Evolutionary conservation across 2,888 invertebrate genomes (phyloP).

Genomic region (Drosophila prolongata): DNA sequence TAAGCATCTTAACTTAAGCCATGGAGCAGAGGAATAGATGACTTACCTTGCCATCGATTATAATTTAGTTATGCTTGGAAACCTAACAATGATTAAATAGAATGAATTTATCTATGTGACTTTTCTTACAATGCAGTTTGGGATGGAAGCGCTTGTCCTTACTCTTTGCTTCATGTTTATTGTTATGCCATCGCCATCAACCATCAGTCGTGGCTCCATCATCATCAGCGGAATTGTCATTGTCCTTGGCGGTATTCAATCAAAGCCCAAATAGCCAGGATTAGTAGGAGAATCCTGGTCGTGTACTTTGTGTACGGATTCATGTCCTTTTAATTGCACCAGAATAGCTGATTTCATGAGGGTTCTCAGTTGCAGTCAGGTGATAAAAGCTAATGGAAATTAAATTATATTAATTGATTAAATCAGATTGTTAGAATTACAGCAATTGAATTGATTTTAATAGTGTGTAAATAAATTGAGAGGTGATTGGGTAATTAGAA

Average conservation of each 20-base stretch:
- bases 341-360: slow-evolving; percentile 29
- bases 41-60: too few species aligned
- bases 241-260: slow-evolving; percentile 47
- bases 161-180: slow-evolving; percentile 64
- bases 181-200: slow-evolving; percentile 64
- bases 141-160: slow-evolving; percentile 53
- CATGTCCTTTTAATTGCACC: slow-evolving; percentile 40
- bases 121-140: slow-evolving; percentile 7
- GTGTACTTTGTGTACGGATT: slow-evolving; percentile 40
- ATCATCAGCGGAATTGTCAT: slow-evolving; percentile 44
- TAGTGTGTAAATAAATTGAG: too few species aligned
- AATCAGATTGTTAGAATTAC: background rate
- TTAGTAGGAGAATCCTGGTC: slow-evolving; percentile 23
- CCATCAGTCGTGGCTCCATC: slow-evolving; percentile 39
- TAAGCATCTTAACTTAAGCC: too few species aligned
- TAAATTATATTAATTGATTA: slow-evolving; percentile 34
- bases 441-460: background rate
- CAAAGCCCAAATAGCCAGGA: slow-evolving; percentile 53
- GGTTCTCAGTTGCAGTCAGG: slow-evolving; percentile 30
- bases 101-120: background rate
- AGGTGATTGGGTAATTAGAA: too few species aligned
- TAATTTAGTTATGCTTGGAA: too few species aligned
- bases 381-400: slow-evolving; percentile 29
- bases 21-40: too few species aligned
- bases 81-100: too few species aligned